These are phyloP conservation scores for Erinaceus europaeus DNA, from an alignment of 2,113 vertebrate species.

Conservation along the genomic window DNA sequence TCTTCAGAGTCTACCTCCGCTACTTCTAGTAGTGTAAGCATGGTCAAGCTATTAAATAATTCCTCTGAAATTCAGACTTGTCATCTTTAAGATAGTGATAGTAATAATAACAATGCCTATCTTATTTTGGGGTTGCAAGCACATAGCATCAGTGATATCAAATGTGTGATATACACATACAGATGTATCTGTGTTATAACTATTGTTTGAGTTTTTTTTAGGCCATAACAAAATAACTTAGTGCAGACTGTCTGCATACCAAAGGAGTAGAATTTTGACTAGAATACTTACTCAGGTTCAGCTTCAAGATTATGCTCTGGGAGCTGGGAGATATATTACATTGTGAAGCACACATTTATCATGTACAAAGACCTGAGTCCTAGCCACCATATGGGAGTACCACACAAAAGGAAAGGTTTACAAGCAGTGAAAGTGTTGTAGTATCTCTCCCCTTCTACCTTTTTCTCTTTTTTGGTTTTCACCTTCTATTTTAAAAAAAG, in stretches of 20 bases:
- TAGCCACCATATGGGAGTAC: too few relatives aligned
- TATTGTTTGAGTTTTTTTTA: neutral
- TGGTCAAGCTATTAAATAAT: neutral
- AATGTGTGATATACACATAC: neutral
- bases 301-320: constrained; percentile 40
- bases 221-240: neutral
- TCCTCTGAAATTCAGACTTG: neutral
- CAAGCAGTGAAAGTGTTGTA: too few relatives aligned
- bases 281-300: constrained; percentile 16
- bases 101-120: neutral
- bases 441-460: too few relatives aligned
- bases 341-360: too few relatives aligned
- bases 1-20: neutral
- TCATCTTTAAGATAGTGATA: neutral
- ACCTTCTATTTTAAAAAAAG: too few relatives aligned
- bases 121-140: neutral
- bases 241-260: neutral
- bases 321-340: too few relatives aligned
- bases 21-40: neutral
- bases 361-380: too few relatives aligned
- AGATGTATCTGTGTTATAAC: neutral
- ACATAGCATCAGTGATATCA: neutral
- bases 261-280: neutral
- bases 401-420: too few relatives aligned
- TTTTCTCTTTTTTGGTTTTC: too few relatives aligned